These are phyloP conservation scores for Gallinago nigripennis DNA, from an alignment of 2,797 vertebrate species.

Conservation along the genomic window DNA sequence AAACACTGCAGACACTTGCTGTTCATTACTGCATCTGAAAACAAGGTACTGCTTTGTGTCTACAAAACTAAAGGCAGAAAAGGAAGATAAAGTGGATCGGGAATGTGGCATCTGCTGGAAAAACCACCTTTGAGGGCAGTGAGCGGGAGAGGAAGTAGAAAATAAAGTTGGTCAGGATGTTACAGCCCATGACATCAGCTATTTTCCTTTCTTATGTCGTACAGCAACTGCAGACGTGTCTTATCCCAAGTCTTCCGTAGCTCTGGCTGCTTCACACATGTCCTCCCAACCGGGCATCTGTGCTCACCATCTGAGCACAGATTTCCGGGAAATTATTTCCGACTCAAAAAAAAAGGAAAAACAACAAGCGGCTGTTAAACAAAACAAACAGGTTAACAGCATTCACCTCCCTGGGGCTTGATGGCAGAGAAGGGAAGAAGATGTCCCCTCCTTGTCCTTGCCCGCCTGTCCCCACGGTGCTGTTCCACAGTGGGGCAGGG, in stretches of 20 bases:
- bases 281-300: slow-evolving; percentile 17
- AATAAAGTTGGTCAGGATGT: not conserved
- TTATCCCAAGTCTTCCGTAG: not conserved
- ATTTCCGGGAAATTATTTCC: not conserved
- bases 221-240: not conserved
- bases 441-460: not conserved
- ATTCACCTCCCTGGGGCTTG: not conserved
- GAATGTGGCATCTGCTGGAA: not conserved
- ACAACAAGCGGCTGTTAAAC: not conserved
- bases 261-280: slow-evolving; percentile 5
- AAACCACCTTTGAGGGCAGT: not conserved
- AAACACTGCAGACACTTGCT: not conserved
- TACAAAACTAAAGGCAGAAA: not conserved
- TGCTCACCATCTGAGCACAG: slow-evolving; percentile 41
- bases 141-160: not conserved
- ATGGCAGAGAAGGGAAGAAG: not conserved
- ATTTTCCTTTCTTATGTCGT: slow-evolving; percentile 12
- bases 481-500: not conserved
- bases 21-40: not conserved
- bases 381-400: not conserved
- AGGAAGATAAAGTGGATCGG: not conserved
- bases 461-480: not conserved
- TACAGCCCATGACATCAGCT: not conserved
- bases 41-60: not conserved
- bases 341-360: not conserved